Base-by-base conservation (phyloP, 2,113 vertebrate genomes). In the Istiophorus platypterus region DNA sequence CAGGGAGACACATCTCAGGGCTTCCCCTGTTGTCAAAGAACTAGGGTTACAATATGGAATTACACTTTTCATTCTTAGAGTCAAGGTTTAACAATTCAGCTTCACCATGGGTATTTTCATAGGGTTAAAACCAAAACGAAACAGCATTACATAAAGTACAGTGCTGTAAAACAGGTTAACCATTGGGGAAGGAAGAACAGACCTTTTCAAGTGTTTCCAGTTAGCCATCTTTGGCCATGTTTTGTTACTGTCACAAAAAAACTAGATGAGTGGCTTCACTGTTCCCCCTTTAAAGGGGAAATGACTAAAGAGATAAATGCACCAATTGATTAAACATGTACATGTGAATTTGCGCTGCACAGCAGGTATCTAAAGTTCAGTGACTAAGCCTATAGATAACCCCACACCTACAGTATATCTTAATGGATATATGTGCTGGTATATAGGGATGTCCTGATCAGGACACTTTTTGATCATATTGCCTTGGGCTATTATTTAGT, bases 271-370 rank as follows among this genome's bases (percentile, higher is more conserved):
- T 37, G 3, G 59, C 52, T 74, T 64, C 64, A 51, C 63, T 5
- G 51, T 65, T 24, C 39, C 14, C 1, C 45, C 29, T 57, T 77
- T n/a, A 31, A 61, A 75, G 7, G 14, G 39, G 5, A 22, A 39
- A 9, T 29, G 47, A 34, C 68, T 57, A 15, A 26, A 80, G 45
- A 61, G 18, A 52, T 75, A 26, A 80, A 72, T 65, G 51, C 9
- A 59, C 57, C 39, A 63, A 74, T 49, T 69, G 18, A 69, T 72
- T 58, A 49, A 24, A 54, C 74, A 66, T 45, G 59, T 34, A 72
- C 18, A 39, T 54, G 22, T 22, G 27, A 37, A 72, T 72, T 66
- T 45, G 22, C 45, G n/a, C 29, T 52, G 13, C 39, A 72, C 52
- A 72, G 26, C n/a, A 64, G 37, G 51, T n/a, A 27, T 17, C 31